These are phyloP conservation scores for Leucoraja ocellata DNA, from an alignment of 2,797 vertebrate genomes.

Conservation along the genomic window DNA sequence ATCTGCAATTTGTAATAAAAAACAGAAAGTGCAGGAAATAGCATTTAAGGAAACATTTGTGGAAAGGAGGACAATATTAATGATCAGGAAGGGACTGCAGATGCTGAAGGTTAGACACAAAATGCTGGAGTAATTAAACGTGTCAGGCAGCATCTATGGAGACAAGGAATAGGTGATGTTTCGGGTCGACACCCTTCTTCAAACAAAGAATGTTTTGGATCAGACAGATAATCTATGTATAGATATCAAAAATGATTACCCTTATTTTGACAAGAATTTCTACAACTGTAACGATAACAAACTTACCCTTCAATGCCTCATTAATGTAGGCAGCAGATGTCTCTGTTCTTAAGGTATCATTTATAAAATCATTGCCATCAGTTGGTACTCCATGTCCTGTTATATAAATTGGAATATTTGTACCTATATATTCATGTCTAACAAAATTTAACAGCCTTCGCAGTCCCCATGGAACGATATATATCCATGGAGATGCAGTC, in stretches of 20 bases:
- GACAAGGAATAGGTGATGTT: too few species aligned
- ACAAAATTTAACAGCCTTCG: slow-evolving; percentile 76
- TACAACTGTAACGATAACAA: neutral
- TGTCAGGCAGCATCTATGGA: too few species aligned
- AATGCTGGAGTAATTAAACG: too few species aligned
- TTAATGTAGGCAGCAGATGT: slow-evolving; percentile 72
- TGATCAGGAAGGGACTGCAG: too few species aligned
- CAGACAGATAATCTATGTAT: neutral
- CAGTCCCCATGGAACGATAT: slow-evolving; percentile 76
- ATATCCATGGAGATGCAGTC: slow-evolving; percentile 72
- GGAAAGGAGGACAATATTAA: too few species aligned
- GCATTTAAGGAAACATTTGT: too few species aligned
- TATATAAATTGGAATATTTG: slow-evolving; percentile 71
- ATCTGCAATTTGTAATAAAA: neutral
- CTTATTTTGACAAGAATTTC: neutral
- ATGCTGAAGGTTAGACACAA: too few species aligned
- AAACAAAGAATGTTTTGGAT: too few species aligned
- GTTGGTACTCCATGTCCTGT: slow-evolving; percentile 73
- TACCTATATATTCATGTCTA: slow-evolving; percentile 63
- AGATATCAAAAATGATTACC: neutral
- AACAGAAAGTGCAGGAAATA: too few species aligned
- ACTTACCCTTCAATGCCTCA: slow-evolving; percentile 80
- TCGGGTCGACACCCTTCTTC: too few species aligned
- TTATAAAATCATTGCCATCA: slow-evolving; percentile 50
- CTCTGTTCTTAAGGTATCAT: slow-evolving; percentile 62